Evolutionary conservation across 2,113 vertebrate genomes (phyloP), one percentile per base, ranked within the genome.

Genomic region (Alligator mississippiensis): DNA sequence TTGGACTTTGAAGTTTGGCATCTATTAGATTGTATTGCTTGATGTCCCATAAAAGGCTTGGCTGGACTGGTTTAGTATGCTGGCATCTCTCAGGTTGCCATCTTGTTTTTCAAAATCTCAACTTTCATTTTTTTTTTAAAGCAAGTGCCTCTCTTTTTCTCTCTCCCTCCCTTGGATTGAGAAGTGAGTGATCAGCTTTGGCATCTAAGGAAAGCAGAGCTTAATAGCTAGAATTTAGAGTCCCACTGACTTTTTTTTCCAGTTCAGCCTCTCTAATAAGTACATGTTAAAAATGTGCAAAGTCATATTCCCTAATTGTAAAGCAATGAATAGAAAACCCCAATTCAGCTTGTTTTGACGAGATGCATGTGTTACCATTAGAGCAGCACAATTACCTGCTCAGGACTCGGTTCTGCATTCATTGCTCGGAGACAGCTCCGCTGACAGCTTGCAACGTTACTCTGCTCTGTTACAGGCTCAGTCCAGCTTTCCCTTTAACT

Each of bases 311-410:
- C 77, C 77, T 22, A 38, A 61, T 63, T 55, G 78, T 55, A 2
- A 27, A 63, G n/a, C n/a, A 30, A 90, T 85, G 47, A 16, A 58
- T 5, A 77, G 80, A 84, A 91, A 87, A 75, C 59, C 60, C 18
- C 5, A 72, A 59, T 19, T 74, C 19, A 19, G 70, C 2, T 64
- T 38, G 4, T 57, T 94, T 75, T 59, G 55, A 77, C 59, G 84
- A 89, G 47, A 14, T 14, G 64, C 0, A 0, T 64, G 0, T 75
- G 66, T 83, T 76, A 15, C 1, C 0, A 0, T 30, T 80, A 28
- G 83, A 59, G 61, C 80, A 16, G 54, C 54, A 54, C 28, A 82
- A 59, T 80, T 21, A n/a, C 63, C 34, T 76, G 82, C 62, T 58
- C 63, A 2, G 68, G 68, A 21, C 38, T 21, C 24, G 19, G 38